Evolutionary conservation across 2,797 vertebrate genomes (phyloP), one percentile per base, ranked within the genome.

Genomic region (Sebastiscus tertius): DNA sequence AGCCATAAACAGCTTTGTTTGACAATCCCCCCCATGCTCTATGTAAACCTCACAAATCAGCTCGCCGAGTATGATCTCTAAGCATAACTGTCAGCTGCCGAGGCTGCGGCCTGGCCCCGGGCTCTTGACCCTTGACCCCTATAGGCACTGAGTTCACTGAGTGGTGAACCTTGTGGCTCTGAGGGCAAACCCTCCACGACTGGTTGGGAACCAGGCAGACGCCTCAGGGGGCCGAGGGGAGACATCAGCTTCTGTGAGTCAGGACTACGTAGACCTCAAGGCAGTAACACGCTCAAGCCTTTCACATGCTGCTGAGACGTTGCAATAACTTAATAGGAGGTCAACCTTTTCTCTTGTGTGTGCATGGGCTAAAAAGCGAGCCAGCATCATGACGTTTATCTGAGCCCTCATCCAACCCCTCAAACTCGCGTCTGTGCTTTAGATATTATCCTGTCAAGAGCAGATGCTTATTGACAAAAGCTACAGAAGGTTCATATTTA

Each of bases 21-120:
- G 88, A 94, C 91, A 88, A 77, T 87, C 79, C 75, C 75, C 59
- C 85, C 80, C 66, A 69, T 81, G 81, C 75, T 83, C 81, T 89
- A 63, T 78, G 87, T 92, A 91, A 95, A 94, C 87, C 87, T 89
- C 90, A 92, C 91, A 93, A 93, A 93, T 93, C 89, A 90, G 56
- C 66, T 75, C 16, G 64, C 77, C 46, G 75, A 90, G 91, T 91
- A 92, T 92, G 89, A 93, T 93, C 85, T 87, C 76, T 67, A 82
- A 81, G 85, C 89, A 90, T 88, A 90, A 88, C 89, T 91, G 90
- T 92, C 79, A 87, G 85, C 74, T 85, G 77, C 83, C 24, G 69
- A 62, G 81, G 82, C 86, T 87, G 77, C 61, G 82, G 74, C 81
- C 80, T 72, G 76, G 88, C 93, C 92, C 80, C 42, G 78, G 90